phyloP scores from a whole-genome alignment of 2,888 invertebrate species.

The Acleris emargana region DNA sequence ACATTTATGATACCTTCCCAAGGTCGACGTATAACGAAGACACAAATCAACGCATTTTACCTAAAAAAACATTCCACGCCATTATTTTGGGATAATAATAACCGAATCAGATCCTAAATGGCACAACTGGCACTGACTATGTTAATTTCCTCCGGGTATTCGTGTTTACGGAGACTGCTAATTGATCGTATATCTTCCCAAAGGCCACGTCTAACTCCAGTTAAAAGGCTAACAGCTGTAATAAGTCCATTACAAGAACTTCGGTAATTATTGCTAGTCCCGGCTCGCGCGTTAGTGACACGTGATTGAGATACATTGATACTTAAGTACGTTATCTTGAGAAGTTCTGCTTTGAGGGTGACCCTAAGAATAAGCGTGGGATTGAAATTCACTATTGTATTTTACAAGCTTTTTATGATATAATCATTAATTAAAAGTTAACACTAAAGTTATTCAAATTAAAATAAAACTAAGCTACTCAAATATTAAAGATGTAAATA shows the following conservation, averaged over 20 bases:
- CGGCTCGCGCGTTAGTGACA: slow-evolving; percentile 14
- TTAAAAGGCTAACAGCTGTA: slow-evolving; percentile 22
- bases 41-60: slow-evolving; percentile 14
- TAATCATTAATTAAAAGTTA: no score
- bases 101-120: no score
- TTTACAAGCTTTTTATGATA: no score
- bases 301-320: slow-evolving; percentile 23
- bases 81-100: no score
- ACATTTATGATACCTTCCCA: slow-evolving; percentile 6
- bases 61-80: no score
- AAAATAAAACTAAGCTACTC: no score
- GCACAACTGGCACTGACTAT: no score
- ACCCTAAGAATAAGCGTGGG: no score
- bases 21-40: slow-evolving; percentile 5
- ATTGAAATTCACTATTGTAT: no score
- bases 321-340: neutral
- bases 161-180: slow-evolving; percentile 24
- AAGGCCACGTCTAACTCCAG: slow-evolving; percentile 11
- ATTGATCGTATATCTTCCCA: slow-evolving; percentile 25
- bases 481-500: no score
- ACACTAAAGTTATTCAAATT: no score
- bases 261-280: slow-evolving; percentile 18
- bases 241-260: slow-evolving; percentile 18
- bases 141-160: slow-evolving; percentile 24
- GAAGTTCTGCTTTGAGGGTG: no score